Base-by-base conservation (phyloP, 1,140 invertebrate species). In the Conus betulinus region DNA sequence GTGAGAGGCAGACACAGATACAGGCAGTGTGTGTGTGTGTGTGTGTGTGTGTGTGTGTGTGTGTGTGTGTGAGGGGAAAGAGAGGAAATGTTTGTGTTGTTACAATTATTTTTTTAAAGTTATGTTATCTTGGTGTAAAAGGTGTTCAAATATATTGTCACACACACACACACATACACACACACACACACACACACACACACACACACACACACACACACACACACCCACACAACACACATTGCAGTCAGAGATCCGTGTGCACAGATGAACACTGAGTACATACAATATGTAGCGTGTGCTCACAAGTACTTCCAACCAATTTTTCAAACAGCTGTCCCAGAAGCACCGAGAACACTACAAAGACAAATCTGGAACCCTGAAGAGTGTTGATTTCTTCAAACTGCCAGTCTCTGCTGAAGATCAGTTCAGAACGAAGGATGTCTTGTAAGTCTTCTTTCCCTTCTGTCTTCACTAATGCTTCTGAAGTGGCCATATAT, bases 301-400 rank as follows among this genome's bases (percentile, higher is more conserved):
- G 39, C 39, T 39, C 3, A 39, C 39, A 39, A 39, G 39, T 39
- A 39, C 3, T 39, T 39, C 39, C 0, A 39, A 87, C 71, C 8
- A 60, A 84, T 87, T 78, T 89, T 85, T 51, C n/a, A n/a, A 91
- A 89, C 90, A 95, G 95, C 89, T 93, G 71, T 89, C 92, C 5
- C 94, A 95, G 90, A 91, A 91, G 63, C 95, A 95, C 87, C 89
- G 95, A 88, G 95, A 95, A 88, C 89, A 92, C 85, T 95, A 95
- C 88, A 92, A 89, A 88, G 95, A 95, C 89, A 94, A 94, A 90
- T 93, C 90, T 88, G 94, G 94, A 20, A 94, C 93, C 81, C 87
- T 93, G 10, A 94, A 93, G 67, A 89, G 88, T 82, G 93, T 95
- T n/a, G 92, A 95, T 84, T 92, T 94, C 89, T 95, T 95, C 91